Base-by-base conservation (phyloP, 2,888 invertebrate genomes). In the Plagodis pulveraria region DNA sequence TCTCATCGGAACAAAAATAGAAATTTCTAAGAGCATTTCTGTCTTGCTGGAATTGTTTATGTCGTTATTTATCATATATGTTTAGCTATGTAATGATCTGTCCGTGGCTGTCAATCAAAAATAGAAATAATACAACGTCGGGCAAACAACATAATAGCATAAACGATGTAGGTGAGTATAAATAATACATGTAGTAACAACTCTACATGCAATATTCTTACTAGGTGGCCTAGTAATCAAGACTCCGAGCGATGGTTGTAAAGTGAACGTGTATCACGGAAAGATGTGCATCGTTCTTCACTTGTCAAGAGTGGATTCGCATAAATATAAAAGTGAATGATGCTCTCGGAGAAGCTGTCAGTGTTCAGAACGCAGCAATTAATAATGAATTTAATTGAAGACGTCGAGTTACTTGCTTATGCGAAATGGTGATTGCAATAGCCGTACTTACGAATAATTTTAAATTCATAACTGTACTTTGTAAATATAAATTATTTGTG, bases 241-340 rank as follows among this genome's bases (percentile, higher is more conserved):
- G 49, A 51, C 46, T 62, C 42, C 45, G 55, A 56, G 69, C 58
- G 73, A 65, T 70, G 67, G 50, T 63, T 72, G 66, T 69, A 57
- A 76, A 76, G 73, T 71, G 69, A 74, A 72, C 76, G 71, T 65
- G 69, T 76, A 79, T 78, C 77, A 84, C 74, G 74, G 73, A 80
- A 77, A 76, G 81, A 84, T 76, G 81, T 72, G 79, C 77, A 72
- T 72, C 80, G 79, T 83, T 77, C 80, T 74, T 88, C 83, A 87
- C 82, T 84, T 85, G 89, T 86, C 90, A 84, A 78, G 80, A 68
- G 77, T 32, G 38, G 75, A 84, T 86, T 85, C 86, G 83, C 88
- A 87, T 89, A 88, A 87, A 89, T 86, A 89, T 85, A 85, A 86
- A 87, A 87, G 84, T 89, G 87, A 90, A 84, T 86, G 86, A 91